Conservation (phyloP, 2,113 vertebrate genomes). For the Origma solitaria region DNA sequence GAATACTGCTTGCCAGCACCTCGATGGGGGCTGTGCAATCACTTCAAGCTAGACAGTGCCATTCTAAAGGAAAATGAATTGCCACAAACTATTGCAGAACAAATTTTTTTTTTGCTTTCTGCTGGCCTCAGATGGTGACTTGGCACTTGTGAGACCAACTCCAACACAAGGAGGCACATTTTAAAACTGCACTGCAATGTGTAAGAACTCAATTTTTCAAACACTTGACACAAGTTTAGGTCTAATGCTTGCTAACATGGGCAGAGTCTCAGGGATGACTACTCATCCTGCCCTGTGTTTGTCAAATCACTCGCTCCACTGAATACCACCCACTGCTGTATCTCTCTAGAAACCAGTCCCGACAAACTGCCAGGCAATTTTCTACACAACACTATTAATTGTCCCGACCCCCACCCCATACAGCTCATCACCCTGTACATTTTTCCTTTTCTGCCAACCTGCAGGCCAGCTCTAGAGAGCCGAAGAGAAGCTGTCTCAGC, state of each 20-base stretch:
- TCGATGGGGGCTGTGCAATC: accelerated
- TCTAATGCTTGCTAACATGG: background rate
- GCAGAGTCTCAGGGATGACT: background rate
- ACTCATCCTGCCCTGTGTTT: accelerated
- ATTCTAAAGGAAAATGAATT: background rate
- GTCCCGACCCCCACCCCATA: background rate
- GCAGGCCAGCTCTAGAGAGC: background rate
- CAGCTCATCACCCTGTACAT: background rate
- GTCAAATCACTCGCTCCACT: background rate
- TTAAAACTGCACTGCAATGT: background rate
- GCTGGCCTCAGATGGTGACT: background rate
- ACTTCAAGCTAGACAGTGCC: background rate
- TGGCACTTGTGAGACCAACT: background rate
- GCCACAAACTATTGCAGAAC: background rate
- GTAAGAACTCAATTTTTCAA: background rate
- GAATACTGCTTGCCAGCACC: background rate
- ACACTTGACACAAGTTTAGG: background rate
- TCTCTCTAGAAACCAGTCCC: background rate
- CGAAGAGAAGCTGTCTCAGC: background rate
- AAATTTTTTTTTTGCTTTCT: background rate
- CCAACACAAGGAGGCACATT: background rate
- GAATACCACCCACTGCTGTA: background rate
- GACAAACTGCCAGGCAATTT: background rate
- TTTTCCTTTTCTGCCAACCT: background rate
- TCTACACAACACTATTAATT: background rate